Percentiles rank a stretch among this genome's conserved stretches.
Conservation (phyloP, 1,140 invertebrate genomes). For the Archivesica marissinica region DNA sequence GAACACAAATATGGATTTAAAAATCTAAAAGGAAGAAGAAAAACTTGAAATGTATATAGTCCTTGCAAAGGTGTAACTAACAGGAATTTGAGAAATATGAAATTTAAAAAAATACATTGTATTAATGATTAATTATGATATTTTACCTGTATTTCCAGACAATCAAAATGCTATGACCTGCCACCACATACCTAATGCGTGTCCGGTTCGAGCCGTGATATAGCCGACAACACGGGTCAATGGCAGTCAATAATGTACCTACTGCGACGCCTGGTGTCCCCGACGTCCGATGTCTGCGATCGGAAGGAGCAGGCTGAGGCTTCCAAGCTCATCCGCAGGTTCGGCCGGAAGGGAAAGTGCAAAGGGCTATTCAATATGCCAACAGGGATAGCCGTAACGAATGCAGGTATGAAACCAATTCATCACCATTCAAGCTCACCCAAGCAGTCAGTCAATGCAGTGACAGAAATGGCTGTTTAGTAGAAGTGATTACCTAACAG, state of each 20-base stretch:
- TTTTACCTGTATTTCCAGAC: neutral
- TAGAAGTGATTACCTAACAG: no score
- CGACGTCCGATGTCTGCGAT: constrained; percentile 34
- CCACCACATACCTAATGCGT: neutral
- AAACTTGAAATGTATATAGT: no score
- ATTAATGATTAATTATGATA: no score
- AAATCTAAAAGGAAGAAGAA: no score
- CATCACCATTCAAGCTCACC: no score
- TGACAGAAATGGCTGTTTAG: no score
- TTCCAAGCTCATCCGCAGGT: constrained; percentile 70
- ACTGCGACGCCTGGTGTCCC: constrained; percentile 56
- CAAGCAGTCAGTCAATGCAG: no score
- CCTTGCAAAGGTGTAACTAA: no score
- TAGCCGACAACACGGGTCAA: constrained; percentile 54
- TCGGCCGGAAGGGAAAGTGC: constrained; percentile 72
- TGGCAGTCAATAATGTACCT: constrained; percentile 67
- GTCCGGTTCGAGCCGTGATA: neutral
- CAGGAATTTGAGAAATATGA: no score
- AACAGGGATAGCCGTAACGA: constrained; percentile 77
- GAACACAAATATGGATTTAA: no score
- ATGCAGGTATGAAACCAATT: no score
- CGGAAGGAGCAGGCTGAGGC: constrained; percentile 47
- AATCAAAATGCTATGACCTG: neutral
- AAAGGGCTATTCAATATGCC: constrained; percentile 79
- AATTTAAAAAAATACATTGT: no score